These are phyloP conservation scores for Caenorhabditis tropicalis DNA, from an alignment of 1,140 invertebrate genomes.

Conservation along the genomic window DNA sequence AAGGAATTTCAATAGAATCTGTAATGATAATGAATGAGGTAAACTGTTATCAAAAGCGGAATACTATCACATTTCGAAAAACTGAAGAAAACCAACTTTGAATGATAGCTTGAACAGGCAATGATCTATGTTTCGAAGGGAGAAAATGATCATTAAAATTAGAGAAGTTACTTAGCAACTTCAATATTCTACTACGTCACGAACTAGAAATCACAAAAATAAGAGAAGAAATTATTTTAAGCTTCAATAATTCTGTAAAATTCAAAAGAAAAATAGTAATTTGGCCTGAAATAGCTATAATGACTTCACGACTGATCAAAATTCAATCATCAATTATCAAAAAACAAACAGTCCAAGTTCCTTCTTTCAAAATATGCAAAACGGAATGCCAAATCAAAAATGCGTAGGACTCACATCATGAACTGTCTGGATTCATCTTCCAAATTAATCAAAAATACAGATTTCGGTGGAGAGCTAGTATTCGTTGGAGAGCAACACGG, in stretches of 20 bases:
- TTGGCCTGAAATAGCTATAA: too few species aligned
- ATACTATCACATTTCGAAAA: neutral
- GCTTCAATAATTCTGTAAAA: too few species aligned
- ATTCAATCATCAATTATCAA: too few species aligned
- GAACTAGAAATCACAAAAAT: too few species aligned
- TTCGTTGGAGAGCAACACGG: constrained; percentile 20
- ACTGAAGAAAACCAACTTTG: neutral
- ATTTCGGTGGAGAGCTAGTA: neutral
- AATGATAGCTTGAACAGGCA: neutral
- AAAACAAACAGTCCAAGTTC: too few species aligned
- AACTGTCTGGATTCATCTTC: constrained; percentile 29
- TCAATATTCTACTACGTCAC: too few species aligned
- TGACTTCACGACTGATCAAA: too few species aligned
- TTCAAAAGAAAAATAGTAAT: too few species aligned
- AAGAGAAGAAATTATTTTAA: too few species aligned
- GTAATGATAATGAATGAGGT: neutral
- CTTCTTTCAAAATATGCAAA: neutral
- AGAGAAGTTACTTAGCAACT: too few species aligned
- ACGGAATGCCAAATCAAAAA: neutral
- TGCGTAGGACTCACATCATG: neutral
- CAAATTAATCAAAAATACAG: constrained; percentile 12
- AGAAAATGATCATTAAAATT: neutral
- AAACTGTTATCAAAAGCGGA: neutral
- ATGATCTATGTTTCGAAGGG: neutral
- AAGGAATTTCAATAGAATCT: too few species aligned